Conservation (phyloP, 1,140 invertebrate genomes). For the Acyrthosiphon pisum region DNA sequence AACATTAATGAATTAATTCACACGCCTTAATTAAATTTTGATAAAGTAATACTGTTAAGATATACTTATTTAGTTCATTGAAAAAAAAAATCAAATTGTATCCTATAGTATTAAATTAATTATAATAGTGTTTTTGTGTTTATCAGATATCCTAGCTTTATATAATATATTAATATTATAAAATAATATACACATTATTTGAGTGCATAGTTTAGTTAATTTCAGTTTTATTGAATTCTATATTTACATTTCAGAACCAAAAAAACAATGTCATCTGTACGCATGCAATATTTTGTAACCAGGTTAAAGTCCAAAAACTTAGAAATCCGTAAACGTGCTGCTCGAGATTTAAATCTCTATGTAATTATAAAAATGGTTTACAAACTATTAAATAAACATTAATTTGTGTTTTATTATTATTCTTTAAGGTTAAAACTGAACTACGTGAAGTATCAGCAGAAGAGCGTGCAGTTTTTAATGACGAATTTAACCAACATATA, state of each 20-base stretch:
- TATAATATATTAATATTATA: background rate
- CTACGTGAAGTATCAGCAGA: slow-evolving; percentile 90
- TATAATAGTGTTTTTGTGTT: background rate
- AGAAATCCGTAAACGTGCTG: slow-evolving; percentile 82
- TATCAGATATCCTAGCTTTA: background rate
- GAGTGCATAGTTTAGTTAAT: background rate
- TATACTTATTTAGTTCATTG: background rate
- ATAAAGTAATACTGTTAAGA: background rate
- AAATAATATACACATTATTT: background rate
- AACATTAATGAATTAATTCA: background rate
- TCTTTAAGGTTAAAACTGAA: slow-evolving; percentile 75
- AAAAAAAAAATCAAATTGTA: background rate
- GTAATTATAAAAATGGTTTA: slow-evolving; percentile 65
- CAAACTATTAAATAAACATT: background rate
- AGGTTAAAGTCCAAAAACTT: slow-evolving; percentile 89
- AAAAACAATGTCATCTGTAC: slow-evolving; percentile 66
- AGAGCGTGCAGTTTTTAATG: slow-evolving; percentile 87
- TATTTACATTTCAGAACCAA: slow-evolving; percentile 2
- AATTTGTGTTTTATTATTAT: background rate
- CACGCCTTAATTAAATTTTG: background rate
- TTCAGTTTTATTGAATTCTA: background rate
- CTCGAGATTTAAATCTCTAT: slow-evolving; percentile 86
- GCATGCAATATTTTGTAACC: slow-evolving; percentile 81
- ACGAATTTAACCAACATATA: slow-evolving; percentile 95
- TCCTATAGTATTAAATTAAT: background rate